Conservation (phyloP, 2,888 invertebrate genomes). For the Gonocerus acuteangulatus region DNA sequence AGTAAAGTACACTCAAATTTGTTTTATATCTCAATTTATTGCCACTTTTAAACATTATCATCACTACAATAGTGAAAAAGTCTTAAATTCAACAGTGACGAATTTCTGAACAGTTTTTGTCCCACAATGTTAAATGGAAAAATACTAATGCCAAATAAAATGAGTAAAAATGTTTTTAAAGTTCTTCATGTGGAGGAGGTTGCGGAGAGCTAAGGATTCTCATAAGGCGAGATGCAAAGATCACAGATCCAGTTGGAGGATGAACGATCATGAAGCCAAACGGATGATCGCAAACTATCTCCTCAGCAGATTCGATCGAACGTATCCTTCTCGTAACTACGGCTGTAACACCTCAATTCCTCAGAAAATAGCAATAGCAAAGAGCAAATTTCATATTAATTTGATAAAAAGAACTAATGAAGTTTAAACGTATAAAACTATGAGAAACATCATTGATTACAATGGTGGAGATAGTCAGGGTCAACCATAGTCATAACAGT, state of each 20-base stretch:
- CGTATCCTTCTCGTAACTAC: neutral
- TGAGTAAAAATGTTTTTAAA: neutral
- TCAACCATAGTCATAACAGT: no score
- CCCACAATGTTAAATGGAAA: no score
- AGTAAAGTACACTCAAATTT: no score
- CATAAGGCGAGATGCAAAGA: conserved; percentile 2
- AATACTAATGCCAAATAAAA: neutral
- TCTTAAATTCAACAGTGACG: no score
- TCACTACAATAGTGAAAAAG: no score
- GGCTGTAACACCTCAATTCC: no score
- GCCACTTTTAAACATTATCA: no score
- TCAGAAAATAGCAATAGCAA: neutral
- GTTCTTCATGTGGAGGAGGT: neutral
- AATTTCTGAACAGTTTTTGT: no score
- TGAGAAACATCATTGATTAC: neutral
- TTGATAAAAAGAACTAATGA: neutral
- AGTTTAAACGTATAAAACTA: neutral
- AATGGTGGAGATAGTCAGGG: no score
- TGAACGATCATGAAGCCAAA: conserved; percentile 34
- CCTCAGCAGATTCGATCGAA: neutral
- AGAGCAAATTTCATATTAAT: neutral
- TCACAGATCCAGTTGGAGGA: conserved; percentile 10
- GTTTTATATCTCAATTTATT: no score
- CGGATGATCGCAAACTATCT: conserved; percentile 8
- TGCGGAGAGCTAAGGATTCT: neutral